Evolutionary conservation across 2,113 vertebrate genomes (phyloP).

Genomic region (Eublepharis macularius): DNA sequence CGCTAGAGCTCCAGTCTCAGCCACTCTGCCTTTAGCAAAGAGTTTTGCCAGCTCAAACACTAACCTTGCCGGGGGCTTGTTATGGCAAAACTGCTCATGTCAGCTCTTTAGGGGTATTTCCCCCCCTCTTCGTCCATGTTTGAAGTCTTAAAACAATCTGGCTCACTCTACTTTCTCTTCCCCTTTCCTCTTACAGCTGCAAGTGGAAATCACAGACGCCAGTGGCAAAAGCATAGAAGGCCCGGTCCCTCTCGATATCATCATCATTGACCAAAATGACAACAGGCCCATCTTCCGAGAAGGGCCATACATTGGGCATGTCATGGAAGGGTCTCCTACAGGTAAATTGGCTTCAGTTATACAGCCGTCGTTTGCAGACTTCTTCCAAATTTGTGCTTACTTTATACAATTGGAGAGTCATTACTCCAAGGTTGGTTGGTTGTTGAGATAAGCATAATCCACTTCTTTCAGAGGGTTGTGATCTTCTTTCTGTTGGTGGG

Average conservation of each 20-base stretch:
- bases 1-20: not conserved
- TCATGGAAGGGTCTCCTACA: slow-evolving; percentile 94
- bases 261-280: slow-evolving; percentile 96
- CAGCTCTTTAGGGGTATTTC: not conserved
- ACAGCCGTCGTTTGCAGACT: accelerated
- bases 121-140: not conserved
- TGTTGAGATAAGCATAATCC: too few relatives aligned
- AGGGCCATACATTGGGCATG: slow-evolving; percentile 87
- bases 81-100: slow-evolving; percentile 11
- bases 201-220: slow-evolving; percentile 87
- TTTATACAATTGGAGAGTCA: accelerated
- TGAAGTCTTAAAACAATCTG: slow-evolving; percentile 16
- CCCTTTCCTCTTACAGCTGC: slow-evolving; percentile 75
- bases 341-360: slow-evolving; percentile 69
- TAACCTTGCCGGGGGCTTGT: slow-evolving; percentile 16
- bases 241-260: slow-evolving; percentile 81
- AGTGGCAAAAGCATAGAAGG: slow-evolving; percentile 85
- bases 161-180: slow-evolving; percentile 35
- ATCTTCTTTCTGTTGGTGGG: too few relatives aligned
- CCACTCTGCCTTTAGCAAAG: slow-evolving; percentile 11
- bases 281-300: slow-evolving; percentile 94
- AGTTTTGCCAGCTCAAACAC: not conserved
- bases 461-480: too few relatives aligned
- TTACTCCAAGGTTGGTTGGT: too few relatives aligned
- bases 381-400: accelerated